Evolutionary conservation across 92 coral and sea anemone species (phyloP), one percentile per base, ranked within the genome.

Genomic region (Porites rus): DNA sequence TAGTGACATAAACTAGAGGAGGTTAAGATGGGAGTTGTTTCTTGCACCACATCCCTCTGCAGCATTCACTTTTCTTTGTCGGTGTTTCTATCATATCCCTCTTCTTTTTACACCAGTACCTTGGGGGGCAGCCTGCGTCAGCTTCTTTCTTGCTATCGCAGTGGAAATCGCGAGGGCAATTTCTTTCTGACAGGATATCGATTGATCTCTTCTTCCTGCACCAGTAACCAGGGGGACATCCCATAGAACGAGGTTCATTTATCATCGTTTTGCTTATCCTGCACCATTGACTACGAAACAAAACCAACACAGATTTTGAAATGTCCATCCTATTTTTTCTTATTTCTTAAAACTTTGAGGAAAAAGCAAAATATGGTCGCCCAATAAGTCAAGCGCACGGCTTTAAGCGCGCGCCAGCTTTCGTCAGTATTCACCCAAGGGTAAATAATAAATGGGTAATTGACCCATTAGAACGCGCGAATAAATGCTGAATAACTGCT

Each of bases 151-250:
- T 84, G 17, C 78, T 79, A 58, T 64, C 70, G 61, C 94, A 93
- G 67, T 25, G 51, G 69, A 12, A 62, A 2, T 78, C 53, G 0
- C 12, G 7, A 6, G 89, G 92, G 56, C 92, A 89, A 38, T 83
- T 78, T 65, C 90, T 67, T 71, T 66, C 66, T 12, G 77, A 67
- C 7, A 60, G 61, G 1, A 74, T 25, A 72, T 64, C 75, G 54
- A 73, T 18, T 52, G 65, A 60, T 52, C 91, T 88, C 63, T 88
- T 88, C 58, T 76, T 86, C 31, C 92, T 73, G 88, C 93, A 91
- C 98, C 98, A 94, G 86, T 92, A 94, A 22, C 98, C 98, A 43
- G 94, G 92, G 21, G 94, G 98, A 72, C 98, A 94, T 22, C 22
- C 58, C 54, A 81, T 31, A 21, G 87, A 83, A 17, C 87, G 87